phyloP scores from a whole-genome alignment of 2,888 invertebrate species.

The Anticlea derivata region DNA sequence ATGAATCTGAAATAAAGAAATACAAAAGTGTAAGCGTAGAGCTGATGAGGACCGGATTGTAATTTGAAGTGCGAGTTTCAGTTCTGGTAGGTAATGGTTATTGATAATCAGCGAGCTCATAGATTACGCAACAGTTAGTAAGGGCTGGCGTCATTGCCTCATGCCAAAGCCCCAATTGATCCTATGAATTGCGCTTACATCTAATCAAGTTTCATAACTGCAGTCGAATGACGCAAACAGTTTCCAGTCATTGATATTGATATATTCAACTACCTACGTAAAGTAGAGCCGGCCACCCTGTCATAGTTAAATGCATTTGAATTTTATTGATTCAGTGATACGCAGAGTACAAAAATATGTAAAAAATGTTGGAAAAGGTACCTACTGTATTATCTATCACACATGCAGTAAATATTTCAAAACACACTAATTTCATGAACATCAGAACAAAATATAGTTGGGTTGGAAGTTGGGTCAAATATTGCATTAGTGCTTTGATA shows the following conservation, averaged over 20 bases:
- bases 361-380: neutral
- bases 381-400: no score
- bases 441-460: no score
- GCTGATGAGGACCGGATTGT: neutral
- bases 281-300: conserved; percentile 2
- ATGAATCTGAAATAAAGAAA: neutral
- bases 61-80: conserved; percentile 5
- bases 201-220: conserved; percentile 28
- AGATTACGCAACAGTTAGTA: conserved; percentile 17
- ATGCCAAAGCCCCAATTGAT: conserved; percentile 24
- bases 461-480: neutral
- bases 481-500: no score
- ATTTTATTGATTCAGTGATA: neutral
- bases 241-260: conserved; percentile 25
- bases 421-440: no score
- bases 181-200: conserved; percentile 18
- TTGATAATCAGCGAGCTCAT: neutral
- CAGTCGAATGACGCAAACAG: conserved; percentile 26
- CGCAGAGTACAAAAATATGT: neutral
- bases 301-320: no score
- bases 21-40: neutral
- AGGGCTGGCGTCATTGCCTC: conserved; percentile 16
- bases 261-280: conserved; percentile 9
- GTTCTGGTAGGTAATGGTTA: neutral
- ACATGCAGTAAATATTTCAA: no score